Base-by-base conservation (phyloP, 2,113 vertebrate species). In the Coptodon bakossiorum region DNA sequence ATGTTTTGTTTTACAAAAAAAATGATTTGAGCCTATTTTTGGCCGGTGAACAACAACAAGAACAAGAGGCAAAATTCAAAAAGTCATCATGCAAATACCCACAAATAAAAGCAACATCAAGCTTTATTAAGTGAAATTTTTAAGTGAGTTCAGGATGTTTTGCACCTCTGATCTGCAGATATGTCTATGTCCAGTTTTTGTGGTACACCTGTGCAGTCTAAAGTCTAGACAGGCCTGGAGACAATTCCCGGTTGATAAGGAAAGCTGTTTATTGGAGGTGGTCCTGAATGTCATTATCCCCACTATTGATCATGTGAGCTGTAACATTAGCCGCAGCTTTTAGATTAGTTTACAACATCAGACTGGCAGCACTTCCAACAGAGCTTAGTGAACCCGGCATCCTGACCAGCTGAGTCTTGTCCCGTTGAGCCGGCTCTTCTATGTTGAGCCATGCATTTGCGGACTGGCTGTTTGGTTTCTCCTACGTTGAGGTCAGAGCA, bases 141-240 rank as follows among this genome's bases (percentile, higher is more conserved):
- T 29, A 29, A 48, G 68, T 48, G 24, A 11, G 24, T 29, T 76
- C 14, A 48, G 68, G 6, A 76, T 11, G 9, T 76, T 48, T 48
- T 5, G 14, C 40, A 29, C 68, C 68, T 76, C 24, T 76, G 14
- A 17, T 27, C 9, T 76, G 68, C 31, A 66, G 61, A 66, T 38
- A 38, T n/a, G 61, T 66, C 61, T 36, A 38, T 66, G 10, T 66
- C 31, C 6, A 38, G 71, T 76, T 76, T 29, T 48, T 76, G 13
- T 76, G 71, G 43, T 76, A 29, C 24, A 76, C 43, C 24, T 19
- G 71, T 11, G 6, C 24, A 76, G 71, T 76, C 22, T 48, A 73
- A 17, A 76, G 43, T 50, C 24, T 73, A 73, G 22, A 48, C 68
- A 76, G 22, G 68, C 68, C 40, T 73, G 24, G 40, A 73, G 68